These are phyloP conservation scores for Patella pellucida DNA, from an alignment of 2,888 invertebrate genomes.

Conservation along the genomic window DNA sequence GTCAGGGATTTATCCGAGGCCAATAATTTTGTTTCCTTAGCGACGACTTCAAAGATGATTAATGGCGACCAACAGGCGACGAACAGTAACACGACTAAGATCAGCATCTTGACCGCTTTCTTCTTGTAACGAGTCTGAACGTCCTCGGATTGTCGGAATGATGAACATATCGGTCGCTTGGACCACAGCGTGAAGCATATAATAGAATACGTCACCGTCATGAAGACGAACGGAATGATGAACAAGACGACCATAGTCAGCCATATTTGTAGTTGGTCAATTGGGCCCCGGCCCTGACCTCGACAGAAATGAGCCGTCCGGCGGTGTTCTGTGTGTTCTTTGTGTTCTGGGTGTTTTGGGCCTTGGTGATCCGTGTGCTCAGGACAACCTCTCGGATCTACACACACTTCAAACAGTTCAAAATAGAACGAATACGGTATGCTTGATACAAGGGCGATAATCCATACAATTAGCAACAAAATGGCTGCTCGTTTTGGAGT, in stretches of 20 bases:
- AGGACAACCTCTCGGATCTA: conserved; percentile 17
- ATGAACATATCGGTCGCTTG: conserved; percentile 38
- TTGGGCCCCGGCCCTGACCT: not conserved
- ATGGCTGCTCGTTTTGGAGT: conserved; percentile 38
- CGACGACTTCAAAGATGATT: conserved; percentile 43
- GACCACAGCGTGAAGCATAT: conserved; percentile 54
- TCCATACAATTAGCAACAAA: conserved; percentile 45
- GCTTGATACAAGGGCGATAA: conserved; percentile 38
- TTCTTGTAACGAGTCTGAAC: conserved; percentile 42
- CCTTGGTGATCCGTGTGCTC: too few species aligned
- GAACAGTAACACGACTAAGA: conserved; percentile 51
- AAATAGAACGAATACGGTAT: conserved; percentile 48
- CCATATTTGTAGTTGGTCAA: conserved; percentile 29
- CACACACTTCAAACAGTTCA: conserved; percentile 22
- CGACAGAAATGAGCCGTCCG: conserved; percentile 12
- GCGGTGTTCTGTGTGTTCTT: too few species aligned
- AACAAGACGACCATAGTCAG: conserved; percentile 43
- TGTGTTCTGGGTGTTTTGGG: too few species aligned
- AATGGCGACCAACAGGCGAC: conserved; percentile 52
- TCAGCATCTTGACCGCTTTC: conserved; percentile 56
- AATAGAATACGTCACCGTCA: conserved; percentile 45
- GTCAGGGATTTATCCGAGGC: conserved; percentile 29
- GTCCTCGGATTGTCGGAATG: conserved; percentile 31
- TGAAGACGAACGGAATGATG: conserved; percentile 44
- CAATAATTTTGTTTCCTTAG: conserved; percentile 30